Evolutionary conservation across 2,888 invertebrate species (phyloP), one percentile per base, ranked within the genome.

Genomic region (Busseola fusca): DNA sequence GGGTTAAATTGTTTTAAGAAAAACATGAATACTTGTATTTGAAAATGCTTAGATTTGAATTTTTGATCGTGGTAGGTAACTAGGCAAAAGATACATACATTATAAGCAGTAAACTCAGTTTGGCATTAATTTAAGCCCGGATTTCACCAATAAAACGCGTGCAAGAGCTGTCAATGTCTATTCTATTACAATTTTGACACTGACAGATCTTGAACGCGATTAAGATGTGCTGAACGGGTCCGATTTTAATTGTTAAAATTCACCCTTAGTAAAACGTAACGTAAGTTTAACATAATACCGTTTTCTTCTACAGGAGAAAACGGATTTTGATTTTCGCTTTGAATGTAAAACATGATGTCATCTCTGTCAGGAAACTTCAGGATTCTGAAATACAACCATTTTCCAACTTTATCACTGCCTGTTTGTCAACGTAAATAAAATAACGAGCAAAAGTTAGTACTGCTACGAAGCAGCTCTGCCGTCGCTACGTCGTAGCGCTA

Each of bases 401-500:
- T 37, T 16, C 10, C 16, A 45, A 52, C 37, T 75, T 48, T 74
- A 66, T 59, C 37, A 59, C 52, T 16, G 37, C 37, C 0, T 21
- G 21, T 34, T 42, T 64, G 40, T 42, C 65, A 52, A 45, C 50
- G 50, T 21, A 54, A 59, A 59, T 66, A 67, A 67, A 75, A 56
- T 64, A 54, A 60, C 40, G 37, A 76, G 42, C 16, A 52, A 59
- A 58, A 37, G 42, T 45, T 59, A 64, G 5, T 9, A n/a, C 58
- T 25, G 34, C 74, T 64, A 64, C 59, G 52, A 52, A 65, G 21
- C 5, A 57, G 63, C 80, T 69, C 68, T 78, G 64, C 7, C 9
- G 14, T 21, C 9, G 40, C 76, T 73, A 78, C 80, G 78, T 10
- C 76, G 80, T 79, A 74, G 62, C 64, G 64, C 69, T 65, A 74